These are phyloP conservation scores for Heliconius aoede DNA, from an alignment of 2,888 invertebrate species.

Conservation along the genomic window DNA sequence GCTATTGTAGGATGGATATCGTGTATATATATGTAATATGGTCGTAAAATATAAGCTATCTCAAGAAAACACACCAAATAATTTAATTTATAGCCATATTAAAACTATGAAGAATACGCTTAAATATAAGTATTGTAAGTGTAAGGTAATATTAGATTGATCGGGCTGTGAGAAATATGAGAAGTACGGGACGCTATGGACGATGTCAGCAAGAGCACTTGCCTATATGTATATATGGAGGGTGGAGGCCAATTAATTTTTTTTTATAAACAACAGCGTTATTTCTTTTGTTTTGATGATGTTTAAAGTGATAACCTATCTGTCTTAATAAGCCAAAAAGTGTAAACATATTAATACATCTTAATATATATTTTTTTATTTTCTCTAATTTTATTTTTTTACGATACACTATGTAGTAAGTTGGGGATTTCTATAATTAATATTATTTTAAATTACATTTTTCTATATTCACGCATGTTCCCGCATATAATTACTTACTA, in stretches of 20 bases:
- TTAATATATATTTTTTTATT: too few species aligned
- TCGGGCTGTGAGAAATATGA: conserved; percentile 45
- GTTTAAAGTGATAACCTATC: too few species aligned
- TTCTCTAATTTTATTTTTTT: too few species aligned
- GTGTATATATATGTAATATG: conserved; percentile 17
- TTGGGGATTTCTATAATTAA: too few species aligned
- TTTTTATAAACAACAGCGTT: background rate
- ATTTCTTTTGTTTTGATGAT: background rate
- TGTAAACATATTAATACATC: too few species aligned
- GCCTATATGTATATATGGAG: conserved; percentile 10
- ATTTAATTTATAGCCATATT: conserved; percentile 35
- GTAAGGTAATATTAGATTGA: conserved; percentile 36
- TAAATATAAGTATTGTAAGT: conserved; percentile 43
- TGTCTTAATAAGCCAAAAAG: too few species aligned
- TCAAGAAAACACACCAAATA: conserved; percentile 33
- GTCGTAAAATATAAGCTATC: conserved; percentile 25
- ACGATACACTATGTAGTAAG: too few species aligned
- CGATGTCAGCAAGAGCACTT: background rate
- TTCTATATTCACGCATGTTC: too few species aligned
- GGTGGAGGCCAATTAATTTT: background rate
- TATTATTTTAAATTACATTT: too few species aligned
- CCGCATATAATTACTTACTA: too few species aligned
- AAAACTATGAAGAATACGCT: conserved; percentile 44
- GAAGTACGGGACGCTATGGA: conserved; percentile 26
- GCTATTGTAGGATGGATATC: conserved; percentile 8